Percentiles rank a stretch among this genome's conserved stretches.
Conservation (phyloP, 2,113 vertebrate species). For the Dasypus novemcinctus region DNA sequence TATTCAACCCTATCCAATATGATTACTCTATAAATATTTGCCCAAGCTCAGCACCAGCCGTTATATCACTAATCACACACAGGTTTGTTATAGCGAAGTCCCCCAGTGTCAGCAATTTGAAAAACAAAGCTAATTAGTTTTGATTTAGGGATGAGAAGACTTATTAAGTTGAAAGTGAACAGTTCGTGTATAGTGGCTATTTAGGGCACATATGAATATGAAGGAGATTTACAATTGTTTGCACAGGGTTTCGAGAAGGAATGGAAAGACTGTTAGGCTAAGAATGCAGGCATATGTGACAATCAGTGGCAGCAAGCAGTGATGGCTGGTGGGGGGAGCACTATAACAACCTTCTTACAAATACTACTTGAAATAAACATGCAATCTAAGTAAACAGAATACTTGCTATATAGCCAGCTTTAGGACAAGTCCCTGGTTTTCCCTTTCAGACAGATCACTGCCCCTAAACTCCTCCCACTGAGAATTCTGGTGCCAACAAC, state of each 20-base stretch:
- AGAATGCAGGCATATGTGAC: not conserved
- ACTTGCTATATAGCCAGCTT: not conserved
- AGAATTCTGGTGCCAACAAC: not conserved
- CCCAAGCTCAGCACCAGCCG: slow-evolving; percentile 71
- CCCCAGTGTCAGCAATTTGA: slow-evolving; percentile 72
- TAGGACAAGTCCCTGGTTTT: not conserved
- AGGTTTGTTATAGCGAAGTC: slow-evolving; percentile 66
- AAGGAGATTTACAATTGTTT: slow-evolving; percentile 52
- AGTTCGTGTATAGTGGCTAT: slow-evolving; percentile 32
- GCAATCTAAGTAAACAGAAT: not conserved
- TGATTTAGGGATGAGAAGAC: slow-evolving; percentile 71
- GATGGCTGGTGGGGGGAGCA: not conserved
- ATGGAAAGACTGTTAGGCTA: not conserved
- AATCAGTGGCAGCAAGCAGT: not conserved
- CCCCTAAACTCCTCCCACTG: not conserved
- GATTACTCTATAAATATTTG: slow-evolving; percentile 80
- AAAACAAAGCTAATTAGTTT: slow-evolving; percentile 79
- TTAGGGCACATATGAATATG: slow-evolving; percentile 29
- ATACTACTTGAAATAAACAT: not conserved
- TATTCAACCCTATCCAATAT: slow-evolving; percentile 76
- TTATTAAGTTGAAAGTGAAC: slow-evolving; percentile 62
- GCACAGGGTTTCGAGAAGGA: slow-evolving; percentile 43
- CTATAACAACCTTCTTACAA: not conserved
- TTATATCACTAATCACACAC: slow-evolving; percentile 72
- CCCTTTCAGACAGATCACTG: not conserved